phyloP scores from a whole-genome alignment of 2,797 vertebrate genomes.

The Lagocephalus sceleratus region DNA sequence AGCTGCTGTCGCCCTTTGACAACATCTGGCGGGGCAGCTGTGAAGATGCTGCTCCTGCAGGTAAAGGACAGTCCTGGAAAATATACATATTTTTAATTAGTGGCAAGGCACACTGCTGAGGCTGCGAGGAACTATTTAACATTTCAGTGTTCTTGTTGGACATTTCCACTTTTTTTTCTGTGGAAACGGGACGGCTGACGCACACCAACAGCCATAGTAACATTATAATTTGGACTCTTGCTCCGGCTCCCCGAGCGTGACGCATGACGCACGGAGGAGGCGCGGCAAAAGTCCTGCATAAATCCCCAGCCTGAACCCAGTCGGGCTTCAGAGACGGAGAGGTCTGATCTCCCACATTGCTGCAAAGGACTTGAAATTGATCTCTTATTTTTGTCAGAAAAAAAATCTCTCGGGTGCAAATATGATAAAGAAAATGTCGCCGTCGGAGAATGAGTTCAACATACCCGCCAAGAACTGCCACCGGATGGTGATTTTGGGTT shows the following conservation, averaged over 20 bases:
- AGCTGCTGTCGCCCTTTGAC: neutral
- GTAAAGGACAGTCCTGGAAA: no score
- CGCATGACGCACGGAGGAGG: slow-evolving; percentile 63
- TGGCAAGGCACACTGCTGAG: no score
- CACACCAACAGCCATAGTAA: slow-evolving; percentile 46
- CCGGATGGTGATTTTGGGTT: slow-evolving; percentile 96
- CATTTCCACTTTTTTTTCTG: slow-evolving; percentile 6
- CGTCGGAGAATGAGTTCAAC: slow-evolving; percentile 84
- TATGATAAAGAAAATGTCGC: slow-evolving; percentile 96
- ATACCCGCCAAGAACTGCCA: slow-evolving; percentile 96
- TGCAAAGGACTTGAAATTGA: slow-evolving; percentile 9
- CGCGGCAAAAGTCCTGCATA: slow-evolving; percentile 55
- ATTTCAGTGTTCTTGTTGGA: no score
- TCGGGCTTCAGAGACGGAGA: slow-evolving; percentile 25
- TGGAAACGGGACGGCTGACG: slow-evolving; percentile 43
- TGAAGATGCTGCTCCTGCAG: no score
- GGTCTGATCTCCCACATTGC: slow-evolving; percentile 10
- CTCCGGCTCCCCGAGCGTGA: slow-evolving; percentile 45
- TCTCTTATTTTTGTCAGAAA: neutral
- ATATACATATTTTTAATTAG: no score
- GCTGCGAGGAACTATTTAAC: no score
- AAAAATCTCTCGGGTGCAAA: slow-evolving; percentile 34
- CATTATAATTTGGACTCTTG: slow-evolving; percentile 31
- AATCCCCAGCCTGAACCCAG: slow-evolving; percentile 31
- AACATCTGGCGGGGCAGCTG: neutral